Conservation (phyloP, 2,113 vertebrate species). For the Ciconia stormi region DNA sequence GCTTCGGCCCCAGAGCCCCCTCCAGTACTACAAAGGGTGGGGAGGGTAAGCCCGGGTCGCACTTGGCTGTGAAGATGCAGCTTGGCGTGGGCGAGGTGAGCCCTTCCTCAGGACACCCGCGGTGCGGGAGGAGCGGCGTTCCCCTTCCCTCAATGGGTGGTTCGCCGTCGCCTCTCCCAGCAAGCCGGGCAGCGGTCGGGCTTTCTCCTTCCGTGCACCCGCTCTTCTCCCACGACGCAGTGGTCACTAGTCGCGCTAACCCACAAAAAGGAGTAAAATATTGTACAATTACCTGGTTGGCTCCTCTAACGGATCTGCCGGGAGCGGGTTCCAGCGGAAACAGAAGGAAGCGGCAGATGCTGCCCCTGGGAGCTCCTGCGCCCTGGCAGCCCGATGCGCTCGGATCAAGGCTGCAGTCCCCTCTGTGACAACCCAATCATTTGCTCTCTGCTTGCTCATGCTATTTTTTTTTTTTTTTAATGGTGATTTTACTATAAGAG, state of each 20-base stretch:
- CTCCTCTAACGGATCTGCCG: not conserved
- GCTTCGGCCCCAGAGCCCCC: rapidly evolving
- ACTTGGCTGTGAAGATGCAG: not conserved
- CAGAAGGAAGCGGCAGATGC: not conserved
- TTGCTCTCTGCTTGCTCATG: not conserved
- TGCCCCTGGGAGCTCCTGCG: not conserved
- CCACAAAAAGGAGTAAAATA: not conserved
- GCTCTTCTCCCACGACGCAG: rapidly evolving
- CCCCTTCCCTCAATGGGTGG: rapidly evolving
- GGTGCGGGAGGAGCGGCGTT: rapidly evolving
- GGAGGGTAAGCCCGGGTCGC: not conserved
- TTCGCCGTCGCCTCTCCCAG: not conserved
- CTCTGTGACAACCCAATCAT: not conserved
- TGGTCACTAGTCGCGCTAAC: rapidly evolving
- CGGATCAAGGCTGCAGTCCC: not conserved
- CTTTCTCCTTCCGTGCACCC: not conserved
- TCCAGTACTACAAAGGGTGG: rapidly evolving
- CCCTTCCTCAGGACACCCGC: rapidly evolving
- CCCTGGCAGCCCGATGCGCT: rapidly evolving
- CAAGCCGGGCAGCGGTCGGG: rapidly evolving
- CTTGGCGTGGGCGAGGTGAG: not conserved
- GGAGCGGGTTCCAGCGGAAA: not conserved
- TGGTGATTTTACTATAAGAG: not conserved
- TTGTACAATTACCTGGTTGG: too few species aligned
- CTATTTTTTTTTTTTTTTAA: not conserved